Percentiles rank a stretch among this genome's conserved stretches.
Evolutionary conservation across 1,140 invertebrate species (phyloP).

Genomic region (Ceratosolen fusciceps): DNA sequence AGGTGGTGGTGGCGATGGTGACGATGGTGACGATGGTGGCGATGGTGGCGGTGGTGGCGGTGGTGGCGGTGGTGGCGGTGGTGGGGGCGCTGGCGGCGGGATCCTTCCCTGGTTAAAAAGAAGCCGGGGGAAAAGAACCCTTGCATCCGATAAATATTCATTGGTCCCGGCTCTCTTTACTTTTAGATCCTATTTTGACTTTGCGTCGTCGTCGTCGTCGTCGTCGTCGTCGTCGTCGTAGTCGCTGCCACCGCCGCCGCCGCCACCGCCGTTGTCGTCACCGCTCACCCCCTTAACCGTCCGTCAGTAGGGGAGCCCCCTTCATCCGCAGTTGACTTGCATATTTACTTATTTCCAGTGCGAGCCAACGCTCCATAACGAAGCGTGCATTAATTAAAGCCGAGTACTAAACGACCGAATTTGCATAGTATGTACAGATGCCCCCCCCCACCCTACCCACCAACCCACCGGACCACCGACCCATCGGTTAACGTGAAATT

Average conservation of each 20-base stretch:
- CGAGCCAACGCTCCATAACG: slow-evolving; percentile 8
- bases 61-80: too few species aligned
- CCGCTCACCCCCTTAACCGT: too few species aligned
- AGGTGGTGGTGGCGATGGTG: too few species aligned
- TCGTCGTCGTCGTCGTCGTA: not conserved
- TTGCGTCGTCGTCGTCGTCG: not conserved
- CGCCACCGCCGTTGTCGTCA: not conserved
- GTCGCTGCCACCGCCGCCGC: not conserved
- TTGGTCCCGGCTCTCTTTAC: not conserved
- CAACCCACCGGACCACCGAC: too few species aligned
- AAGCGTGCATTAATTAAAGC: slow-evolving; percentile 42
- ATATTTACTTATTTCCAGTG: slow-evolving; percentile 43
- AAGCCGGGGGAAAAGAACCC: slow-evolving; percentile 7
- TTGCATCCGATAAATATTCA: slow-evolving; percentile 41
- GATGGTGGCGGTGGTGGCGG: too few species aligned
- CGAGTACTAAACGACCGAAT: slow-evolving; percentile 32
- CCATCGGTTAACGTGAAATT: slow-evolving; percentile 22
- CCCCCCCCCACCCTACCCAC: too few species aligned
- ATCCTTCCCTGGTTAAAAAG: not conserved
- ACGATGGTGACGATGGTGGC: too few species aligned
- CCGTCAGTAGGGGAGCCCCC: too few species aligned
- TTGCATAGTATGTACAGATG: slow-evolving; percentile 38
- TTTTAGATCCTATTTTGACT: slow-evolving; percentile 16
- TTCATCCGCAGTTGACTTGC: not conserved
- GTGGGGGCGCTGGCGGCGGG: too few species aligned